These are phyloP conservation scores for Tetranychus piercei DNA, from an alignment of 2,888 invertebrate genomes.

Conservation along the genomic window DNA sequence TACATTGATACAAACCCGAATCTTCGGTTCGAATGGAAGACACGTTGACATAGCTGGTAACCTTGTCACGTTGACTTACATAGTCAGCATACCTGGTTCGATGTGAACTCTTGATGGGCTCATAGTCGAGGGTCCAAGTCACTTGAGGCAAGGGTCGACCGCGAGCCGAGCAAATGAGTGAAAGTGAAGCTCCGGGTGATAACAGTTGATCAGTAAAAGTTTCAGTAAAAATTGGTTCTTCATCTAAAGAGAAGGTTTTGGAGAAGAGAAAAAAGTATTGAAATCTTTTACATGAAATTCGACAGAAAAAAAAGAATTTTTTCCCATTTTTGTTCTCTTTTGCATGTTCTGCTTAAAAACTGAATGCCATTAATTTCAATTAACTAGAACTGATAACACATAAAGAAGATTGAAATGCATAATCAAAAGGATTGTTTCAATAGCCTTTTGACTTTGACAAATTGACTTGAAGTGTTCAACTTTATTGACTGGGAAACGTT, in stretches of 20 bases:
- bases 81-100: constrained; percentile 21
- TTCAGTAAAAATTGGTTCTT: constrained; percentile 31
- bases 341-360: too few species aligned
- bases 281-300: too few species aligned
- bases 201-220: constrained; percentile 27
- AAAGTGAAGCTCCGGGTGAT: constrained; percentile 24
- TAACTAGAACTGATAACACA: background rate
- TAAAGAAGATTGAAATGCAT: background rate
- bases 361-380: background rate
- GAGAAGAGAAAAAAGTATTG: constrained; percentile 14
- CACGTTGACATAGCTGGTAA: constrained; percentile 24
- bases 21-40: constrained; percentile 25
- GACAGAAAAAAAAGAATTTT: background rate
- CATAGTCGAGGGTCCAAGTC: constrained; percentile 25
- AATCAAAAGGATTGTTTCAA: background rate
- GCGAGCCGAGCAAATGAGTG: constrained; percentile 23
- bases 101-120: constrained; percentile 20
- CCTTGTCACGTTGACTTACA: constrained; percentile 22
- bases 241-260: constrained; percentile 29
- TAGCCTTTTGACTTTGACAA: background rate
- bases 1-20: constrained; percentile 27
- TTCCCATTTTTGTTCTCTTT: background rate
- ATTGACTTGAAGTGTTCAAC: background rate
- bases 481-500: background rate
- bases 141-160: constrained; percentile 26